Percentiles rank a stretch among this genome's conserved stretches.
Conservation (phyloP, 2,888 invertebrate species). For the Patella caerulea region DNA sequence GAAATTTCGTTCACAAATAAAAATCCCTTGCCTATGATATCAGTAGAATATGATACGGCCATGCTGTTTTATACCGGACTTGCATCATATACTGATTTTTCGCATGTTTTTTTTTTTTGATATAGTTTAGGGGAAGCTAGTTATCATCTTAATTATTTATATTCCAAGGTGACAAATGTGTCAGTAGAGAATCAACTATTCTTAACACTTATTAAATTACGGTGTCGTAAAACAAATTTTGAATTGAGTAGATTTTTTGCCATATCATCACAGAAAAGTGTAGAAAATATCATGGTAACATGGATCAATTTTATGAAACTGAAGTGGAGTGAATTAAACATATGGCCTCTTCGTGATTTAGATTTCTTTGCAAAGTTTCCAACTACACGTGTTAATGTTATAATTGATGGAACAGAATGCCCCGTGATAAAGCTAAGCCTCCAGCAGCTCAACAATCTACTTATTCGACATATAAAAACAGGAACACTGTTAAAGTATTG, state of each 20-base stretch:
- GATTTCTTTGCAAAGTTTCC: conserved; percentile 26
- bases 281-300: background rate
- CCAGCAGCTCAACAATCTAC: background rate
- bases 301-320: conserved; percentile 25
- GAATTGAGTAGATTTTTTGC: too few species aligned
- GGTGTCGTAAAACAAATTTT: too few species aligned
- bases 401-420: conserved; percentile 14
- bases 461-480: too few species aligned
- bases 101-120: background rate
- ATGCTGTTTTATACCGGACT: background rate
- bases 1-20: background rate
- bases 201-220: too few species aligned
- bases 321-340: conserved; percentile 19
- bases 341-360: conserved; percentile 21
- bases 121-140: background rate
- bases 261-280: too few species aligned
- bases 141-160: background rate
- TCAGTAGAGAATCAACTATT: too few species aligned
- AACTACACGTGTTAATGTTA: conserved; percentile 26
- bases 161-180: too few species aligned
- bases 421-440: conserved; percentile 13
- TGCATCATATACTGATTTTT: background rate
- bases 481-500: background rate
- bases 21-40: background rate
- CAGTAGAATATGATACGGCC: background rate